These are phyloP conservation scores for Pachliopta kotzebuea DNA, from an alignment of 2,888 invertebrate genomes.

Conservation along the genomic window DNA sequence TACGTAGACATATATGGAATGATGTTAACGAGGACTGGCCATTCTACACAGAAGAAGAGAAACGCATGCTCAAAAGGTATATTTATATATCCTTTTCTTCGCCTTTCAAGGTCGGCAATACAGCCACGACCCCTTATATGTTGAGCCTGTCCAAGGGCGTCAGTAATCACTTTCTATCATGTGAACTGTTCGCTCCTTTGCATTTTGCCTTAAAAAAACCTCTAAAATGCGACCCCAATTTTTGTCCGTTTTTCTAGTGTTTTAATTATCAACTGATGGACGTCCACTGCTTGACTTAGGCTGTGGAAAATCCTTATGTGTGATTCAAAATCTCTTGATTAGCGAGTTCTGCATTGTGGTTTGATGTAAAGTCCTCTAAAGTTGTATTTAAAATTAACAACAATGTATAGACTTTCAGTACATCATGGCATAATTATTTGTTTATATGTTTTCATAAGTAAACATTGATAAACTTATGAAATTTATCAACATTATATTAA, in stretches of 20 bases:
- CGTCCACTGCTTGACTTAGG: too few species aligned
- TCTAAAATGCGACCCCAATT: not conserved
- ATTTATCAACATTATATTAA: constrained; percentile 5
- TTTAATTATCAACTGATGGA: not conserved
- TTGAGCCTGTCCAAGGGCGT: too few species aligned
- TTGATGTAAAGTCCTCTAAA: not conserved
- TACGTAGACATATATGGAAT: constrained; percentile 93
- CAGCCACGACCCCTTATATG: too few species aligned
- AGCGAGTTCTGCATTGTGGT: not conserved
- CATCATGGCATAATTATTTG: not conserved
- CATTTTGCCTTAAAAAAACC: too few species aligned
- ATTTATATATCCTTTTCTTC: not conserved
- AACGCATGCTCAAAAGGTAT: constrained; percentile 91
- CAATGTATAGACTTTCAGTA: not conserved
- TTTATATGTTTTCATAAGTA: constrained; percentile 1
- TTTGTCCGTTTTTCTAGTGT: not conserved
- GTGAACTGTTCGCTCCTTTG: too few species aligned
- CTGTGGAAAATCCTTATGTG: too few species aligned
- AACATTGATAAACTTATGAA: not conserved
- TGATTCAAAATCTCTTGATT: not conserved
- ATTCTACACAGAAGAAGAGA: constrained; percentile 94
- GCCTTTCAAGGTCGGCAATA: too few species aligned
- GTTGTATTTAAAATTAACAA: not conserved
- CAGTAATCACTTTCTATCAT: too few species aligned
- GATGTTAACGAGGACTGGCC: constrained; percentile 97